Base-by-base conservation (phyloP, 2,888 invertebrate genomes). In the Resseliella maxima region DNA sequence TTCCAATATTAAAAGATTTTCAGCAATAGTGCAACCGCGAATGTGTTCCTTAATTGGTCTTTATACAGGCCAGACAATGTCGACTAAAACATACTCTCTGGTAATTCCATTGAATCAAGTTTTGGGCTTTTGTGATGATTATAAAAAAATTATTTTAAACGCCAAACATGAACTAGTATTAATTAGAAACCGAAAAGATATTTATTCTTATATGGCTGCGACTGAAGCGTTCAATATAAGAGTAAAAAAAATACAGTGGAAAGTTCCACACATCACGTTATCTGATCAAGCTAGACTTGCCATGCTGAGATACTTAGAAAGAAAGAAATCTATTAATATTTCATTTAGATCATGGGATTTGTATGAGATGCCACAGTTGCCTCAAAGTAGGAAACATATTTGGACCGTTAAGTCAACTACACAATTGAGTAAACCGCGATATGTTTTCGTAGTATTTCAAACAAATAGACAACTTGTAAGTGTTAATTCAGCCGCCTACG, bases 381-480 rank as follows among this genome's bases (percentile, higher is more conserved):
- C 64, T 5, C 64, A 5, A 87, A 87, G 86, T 21, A 89, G 89
- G 27, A 87, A 87, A 85, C 88, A 89, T 87, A 87, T 88, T 27
- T 90, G 90, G 90, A 87, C 88, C 10, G 87, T 90, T n/a, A 89
- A 89, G 88, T 90, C 90, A 24, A 87, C 89, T 18, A 88, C 88
- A 18, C 88, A 89, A 86, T 86, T 90, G 64, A 90, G 90, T 88
- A 90, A 90, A 88, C 90, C 90, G 0, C 87, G 90, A 86, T 91
- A 88, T 87, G 87, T 91, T 27, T 89, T 91, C 59, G 59, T 90
- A 27, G 90, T 88, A 12, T 89, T 90, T 83, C 90, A 91, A 89
- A 90, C 89, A n/a, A 88, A 89, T 86, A 88, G 89, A 87, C 90
- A 89, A 5, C 8, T 0, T 59, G 87, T 86, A 83, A 87, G 90